These are phyloP conservation scores for Cryptotis parvus DNA, from an alignment of 2,113 vertebrate genomes.

Conservation along the genomic window DNA sequence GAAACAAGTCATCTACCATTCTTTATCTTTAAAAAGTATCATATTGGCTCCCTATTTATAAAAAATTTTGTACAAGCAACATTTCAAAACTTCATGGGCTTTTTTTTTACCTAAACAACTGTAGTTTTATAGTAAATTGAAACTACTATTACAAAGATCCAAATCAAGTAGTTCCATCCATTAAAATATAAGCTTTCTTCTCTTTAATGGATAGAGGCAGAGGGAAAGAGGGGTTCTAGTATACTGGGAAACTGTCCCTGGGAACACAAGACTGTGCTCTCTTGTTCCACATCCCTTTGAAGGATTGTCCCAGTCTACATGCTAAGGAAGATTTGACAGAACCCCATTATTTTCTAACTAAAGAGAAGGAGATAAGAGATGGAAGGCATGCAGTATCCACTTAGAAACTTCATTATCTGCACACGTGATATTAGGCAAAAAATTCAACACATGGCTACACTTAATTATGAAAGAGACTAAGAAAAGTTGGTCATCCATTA, in stretches of 20 bases:
- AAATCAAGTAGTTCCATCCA: background rate
- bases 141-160: background rate
- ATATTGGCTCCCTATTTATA: background rate
- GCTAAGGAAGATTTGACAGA: background rate
- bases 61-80: background rate
- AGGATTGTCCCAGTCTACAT: fast-evolving
- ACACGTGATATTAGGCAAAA: background rate
- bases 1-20: background rate
- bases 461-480: background rate
- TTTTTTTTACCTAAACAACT: background rate
- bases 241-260: background rate
- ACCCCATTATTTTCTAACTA: background rate
- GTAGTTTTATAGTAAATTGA: background rate
- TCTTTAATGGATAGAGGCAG: background rate
- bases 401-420: background rate
- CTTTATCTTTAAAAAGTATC: background rate
- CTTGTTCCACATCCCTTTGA: background rate
- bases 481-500: background rate
- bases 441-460: background rate
- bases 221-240: background rate
- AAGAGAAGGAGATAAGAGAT: background rate
- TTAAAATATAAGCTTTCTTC: background rate
- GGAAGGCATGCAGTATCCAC: background rate
- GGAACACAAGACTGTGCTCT: background rate
- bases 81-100: background rate